These are phyloP conservation scores for Metopolophium dirhodum DNA, from an alignment of 1,140 invertebrate species.

Conservation along the genomic window DNA sequence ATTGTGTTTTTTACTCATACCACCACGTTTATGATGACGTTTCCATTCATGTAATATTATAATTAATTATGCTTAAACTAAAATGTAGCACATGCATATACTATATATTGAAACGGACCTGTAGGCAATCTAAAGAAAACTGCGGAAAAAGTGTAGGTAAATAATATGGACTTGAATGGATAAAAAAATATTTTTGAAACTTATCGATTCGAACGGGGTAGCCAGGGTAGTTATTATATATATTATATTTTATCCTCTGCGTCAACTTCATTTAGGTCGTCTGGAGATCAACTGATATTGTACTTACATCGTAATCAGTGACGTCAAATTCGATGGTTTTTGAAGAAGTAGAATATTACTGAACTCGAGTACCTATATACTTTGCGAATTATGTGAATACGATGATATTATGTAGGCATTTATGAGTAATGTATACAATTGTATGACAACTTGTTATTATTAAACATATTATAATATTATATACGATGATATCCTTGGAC, in stretches of 20 bases:
- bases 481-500: background rate
- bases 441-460: background rate
- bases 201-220: background rate
- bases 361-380: too few relatives aligned
- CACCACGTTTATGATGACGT: background rate
- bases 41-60: too few relatives aligned
- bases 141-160: too few relatives aligned
- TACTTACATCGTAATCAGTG: background rate
- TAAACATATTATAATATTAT: background rate
- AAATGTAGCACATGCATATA: too few relatives aligned
- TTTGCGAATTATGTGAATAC: too few relatives aligned
- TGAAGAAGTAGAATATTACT: background rate
- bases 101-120: background rate
- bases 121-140: background rate
- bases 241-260: background rate
- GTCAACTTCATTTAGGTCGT: too few relatives aligned
- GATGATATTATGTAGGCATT: too few relatives aligned
- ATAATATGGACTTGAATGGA: background rate
- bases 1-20: background rate
- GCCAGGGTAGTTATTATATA: background rate
- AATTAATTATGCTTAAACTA: too few relatives aligned
- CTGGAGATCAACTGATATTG: background rate
- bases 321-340: background rate
- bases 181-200: background rate
- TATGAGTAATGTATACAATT: too few relatives aligned